Evolutionary conservation across 2,888 invertebrate species (phyloP).

Genomic region (Bembecia ichneumoniformis): DNA sequence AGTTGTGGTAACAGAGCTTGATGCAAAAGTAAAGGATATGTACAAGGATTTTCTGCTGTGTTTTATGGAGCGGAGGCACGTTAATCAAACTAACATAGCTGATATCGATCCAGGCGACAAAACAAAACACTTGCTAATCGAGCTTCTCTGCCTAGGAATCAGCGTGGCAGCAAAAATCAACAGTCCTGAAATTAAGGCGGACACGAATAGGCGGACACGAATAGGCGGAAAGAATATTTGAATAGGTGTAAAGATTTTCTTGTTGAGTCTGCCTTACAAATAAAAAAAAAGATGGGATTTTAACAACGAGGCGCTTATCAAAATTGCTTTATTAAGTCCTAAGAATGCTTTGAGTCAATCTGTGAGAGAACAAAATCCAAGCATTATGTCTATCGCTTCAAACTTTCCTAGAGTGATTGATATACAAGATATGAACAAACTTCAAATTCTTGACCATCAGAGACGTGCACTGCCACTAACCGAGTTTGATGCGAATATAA

Average conservation of each 20-base stretch:
- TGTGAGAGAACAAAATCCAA: background rate
- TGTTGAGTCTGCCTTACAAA: background rate
- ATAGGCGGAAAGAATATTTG: background rate
- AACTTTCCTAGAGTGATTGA: background rate
- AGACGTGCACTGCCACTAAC: background rate
- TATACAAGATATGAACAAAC: background rate
- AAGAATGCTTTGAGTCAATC: background rate
- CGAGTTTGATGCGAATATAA: constrained; percentile 1
- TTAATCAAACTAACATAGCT: too few species aligned
- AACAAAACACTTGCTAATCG: background rate
- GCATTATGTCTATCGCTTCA: background rate
- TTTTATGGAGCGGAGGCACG: too few species aligned
- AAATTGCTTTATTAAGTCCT: background rate
- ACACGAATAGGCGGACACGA: background rate
- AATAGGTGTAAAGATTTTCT: background rate
- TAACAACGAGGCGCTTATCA: background rate
- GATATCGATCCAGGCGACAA: background rate
- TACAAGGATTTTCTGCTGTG: too few species aligned
- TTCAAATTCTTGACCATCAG: background rate
- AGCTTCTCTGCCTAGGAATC: background rate
- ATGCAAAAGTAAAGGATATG: background rate
- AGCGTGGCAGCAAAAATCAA: background rate
- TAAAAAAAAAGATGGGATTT: background rate
- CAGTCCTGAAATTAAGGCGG: background rate
- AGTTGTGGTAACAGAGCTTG: background rate